Percentiles rank a stretch among this genome's conserved stretches.
Conservation (phyloP, 2,888 invertebrate genomes). For the Adelognathus sp. region DNA sequence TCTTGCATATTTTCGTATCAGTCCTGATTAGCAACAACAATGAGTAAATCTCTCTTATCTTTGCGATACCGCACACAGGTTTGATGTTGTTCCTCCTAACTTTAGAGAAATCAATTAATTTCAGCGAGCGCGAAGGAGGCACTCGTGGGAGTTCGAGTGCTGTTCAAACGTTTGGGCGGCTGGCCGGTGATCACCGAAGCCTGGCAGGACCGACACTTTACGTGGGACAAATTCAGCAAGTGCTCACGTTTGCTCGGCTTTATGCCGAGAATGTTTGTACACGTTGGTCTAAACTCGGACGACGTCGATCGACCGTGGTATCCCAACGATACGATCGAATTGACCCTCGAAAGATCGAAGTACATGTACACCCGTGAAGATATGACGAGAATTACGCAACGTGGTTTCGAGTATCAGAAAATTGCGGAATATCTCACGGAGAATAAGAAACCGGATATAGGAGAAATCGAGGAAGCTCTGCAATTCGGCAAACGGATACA, state of each 20-base stretch:
- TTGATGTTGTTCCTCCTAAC: neutral
- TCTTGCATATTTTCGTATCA: no score
- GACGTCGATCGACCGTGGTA: slow-evolving; percentile 58
- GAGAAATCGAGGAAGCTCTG: slow-evolving; percentile 51
- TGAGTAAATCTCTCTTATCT: no score
- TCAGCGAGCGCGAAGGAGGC: slow-evolving; percentile 52
- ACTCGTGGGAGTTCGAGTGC: slow-evolving; percentile 50
- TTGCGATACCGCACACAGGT: no score
- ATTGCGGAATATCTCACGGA: slow-evolving; percentile 51
- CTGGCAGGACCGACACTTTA: slow-evolving; percentile 61
- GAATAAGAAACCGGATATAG: slow-evolving; percentile 28
- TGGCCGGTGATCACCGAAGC: slow-evolving; percentile 60
- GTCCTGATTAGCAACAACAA: no score
- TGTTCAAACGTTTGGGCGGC: slow-evolving; percentile 60
- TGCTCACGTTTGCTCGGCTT: slow-evolving; percentile 61
- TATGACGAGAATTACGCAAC: slow-evolving; percentile 31
- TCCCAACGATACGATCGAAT: slow-evolving; percentile 59
- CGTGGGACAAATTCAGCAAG: slow-evolving; percentile 63
- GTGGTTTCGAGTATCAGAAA: slow-evolving; percentile 43
- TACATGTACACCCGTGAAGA: slow-evolving; percentile 37
- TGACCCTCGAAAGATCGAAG: slow-evolving; percentile 58
- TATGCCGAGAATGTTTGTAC: slow-evolving; percentile 63
- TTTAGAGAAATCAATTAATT: neutral
- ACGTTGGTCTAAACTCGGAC: slow-evolving; percentile 61
- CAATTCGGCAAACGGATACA: slow-evolving; percentile 50